A percentile compares a stretch with the other conserved stretches of the same genome.
Conservation (phyloP, 2,888 invertebrate genomes). For the Drosophila lacicola region DNA sequence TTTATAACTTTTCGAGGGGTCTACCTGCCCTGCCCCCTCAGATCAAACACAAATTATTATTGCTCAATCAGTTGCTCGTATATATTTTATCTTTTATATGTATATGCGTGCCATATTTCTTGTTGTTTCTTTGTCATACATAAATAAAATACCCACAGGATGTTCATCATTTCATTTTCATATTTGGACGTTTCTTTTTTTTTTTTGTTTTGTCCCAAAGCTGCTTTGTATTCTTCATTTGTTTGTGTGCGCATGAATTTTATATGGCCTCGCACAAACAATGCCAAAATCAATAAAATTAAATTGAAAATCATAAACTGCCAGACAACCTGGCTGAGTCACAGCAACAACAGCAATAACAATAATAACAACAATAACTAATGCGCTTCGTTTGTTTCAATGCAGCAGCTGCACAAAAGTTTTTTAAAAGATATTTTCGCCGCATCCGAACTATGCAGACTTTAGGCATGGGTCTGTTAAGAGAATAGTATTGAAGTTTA, state of each 20-base stretch:
- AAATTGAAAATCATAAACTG: slow-evolving; percentile 68
- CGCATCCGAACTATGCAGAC: not conserved
- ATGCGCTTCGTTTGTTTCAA: slow-evolving; percentile 26
- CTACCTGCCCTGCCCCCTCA: slow-evolving; percentile 18
- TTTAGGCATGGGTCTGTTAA: not conserved
- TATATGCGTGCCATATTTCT: not conserved
- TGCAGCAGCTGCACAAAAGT: slow-evolving; percentile 36
- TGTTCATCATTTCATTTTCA: slow-evolving; percentile 44
- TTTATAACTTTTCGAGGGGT: slow-evolving; percentile 64
- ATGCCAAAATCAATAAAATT: slow-evolving; percentile 74
- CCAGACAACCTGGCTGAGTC: slow-evolving; percentile 6
- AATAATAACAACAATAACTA: slow-evolving; percentile 16
- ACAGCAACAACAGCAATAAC: slow-evolving; percentile 2
- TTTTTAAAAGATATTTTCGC: slow-evolving; percentile 17
- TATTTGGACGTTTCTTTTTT: slow-evolving; percentile 5
- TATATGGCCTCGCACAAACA: slow-evolving; percentile 41
- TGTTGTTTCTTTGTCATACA: slow-evolving; percentile 36
- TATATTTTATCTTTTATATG: slow-evolving; percentile 3
- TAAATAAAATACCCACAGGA: slow-evolving; percentile 59
- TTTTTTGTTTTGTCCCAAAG: slow-evolving; percentile 29
- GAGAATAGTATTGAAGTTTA: not conserved
- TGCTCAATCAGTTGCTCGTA: slow-evolving; percentile 39
- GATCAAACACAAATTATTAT: slow-evolving; percentile 65
- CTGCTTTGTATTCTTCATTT: slow-evolving; percentile 72
- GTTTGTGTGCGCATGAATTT: slow-evolving; percentile 54